phyloP scores from a whole-genome alignment of 2,113 vertebrate genomes.

The Pithys albifrons region DNA sequence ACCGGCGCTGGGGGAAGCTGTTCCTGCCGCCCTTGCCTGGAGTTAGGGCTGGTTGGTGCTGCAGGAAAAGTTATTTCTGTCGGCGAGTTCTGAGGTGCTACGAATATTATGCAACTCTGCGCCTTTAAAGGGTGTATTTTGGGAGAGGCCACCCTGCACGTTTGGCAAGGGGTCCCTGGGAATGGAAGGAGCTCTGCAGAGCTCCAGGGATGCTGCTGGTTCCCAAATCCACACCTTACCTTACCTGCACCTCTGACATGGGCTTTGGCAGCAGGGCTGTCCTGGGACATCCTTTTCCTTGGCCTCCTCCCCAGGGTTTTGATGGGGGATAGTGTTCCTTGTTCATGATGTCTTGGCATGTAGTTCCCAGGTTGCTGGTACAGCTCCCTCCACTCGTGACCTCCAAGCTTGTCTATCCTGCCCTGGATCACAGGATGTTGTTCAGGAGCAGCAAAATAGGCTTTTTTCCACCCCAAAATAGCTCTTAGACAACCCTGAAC shows the following conservation, averaged over 20 bases:
- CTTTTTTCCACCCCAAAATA: not conserved
- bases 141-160: not conserved
- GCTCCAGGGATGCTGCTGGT: not conserved
- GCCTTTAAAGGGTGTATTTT: not conserved
- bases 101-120: not conserved
- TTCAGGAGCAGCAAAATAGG: not conserved
- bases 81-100: not conserved
- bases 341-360: not conserved
- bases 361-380: not conserved
- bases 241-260: not conserved
- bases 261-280: not conserved
- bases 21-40: not conserved
- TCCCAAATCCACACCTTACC: not conserved
- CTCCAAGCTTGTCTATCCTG: rapidly evolving
- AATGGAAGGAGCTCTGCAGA: not conserved
- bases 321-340: not conserved
- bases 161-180: not conserved
- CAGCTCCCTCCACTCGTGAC: not conserved
- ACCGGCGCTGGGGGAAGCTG: rapidly evolving
- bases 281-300: not conserved
- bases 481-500: not conserved
- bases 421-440: not conserved
- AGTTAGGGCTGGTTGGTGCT: not conserved
- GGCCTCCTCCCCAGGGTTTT: not conserved
- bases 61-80: slow-evolving; percentile 28